These are phyloP conservation scores for Phoronis australis DNA, from an alignment of 2,888 invertebrate genomes.

Conservation along the genomic window DNA sequence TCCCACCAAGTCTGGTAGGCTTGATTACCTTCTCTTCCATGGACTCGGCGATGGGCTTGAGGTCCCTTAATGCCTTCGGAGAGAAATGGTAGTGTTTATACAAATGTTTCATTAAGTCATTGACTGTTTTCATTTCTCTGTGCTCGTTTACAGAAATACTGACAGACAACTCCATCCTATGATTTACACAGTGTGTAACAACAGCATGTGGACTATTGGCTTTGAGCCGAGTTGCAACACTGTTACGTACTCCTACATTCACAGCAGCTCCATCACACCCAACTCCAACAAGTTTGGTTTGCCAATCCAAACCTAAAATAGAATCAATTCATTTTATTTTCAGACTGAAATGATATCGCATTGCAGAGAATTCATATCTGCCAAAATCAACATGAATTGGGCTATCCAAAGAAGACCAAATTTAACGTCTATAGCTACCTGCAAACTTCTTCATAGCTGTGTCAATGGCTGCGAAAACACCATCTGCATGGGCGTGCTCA, in stretches of 20 bases:
- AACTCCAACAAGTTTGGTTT: conserved; percentile 9
- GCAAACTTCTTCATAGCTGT: neutral
- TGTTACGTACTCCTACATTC: conserved; percentile 10
- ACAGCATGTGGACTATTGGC: conserved; percentile 9
- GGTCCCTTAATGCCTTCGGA: conserved; percentile 17
- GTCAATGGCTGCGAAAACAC: conserved; percentile 11
- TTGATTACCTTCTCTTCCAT: conserved; percentile 13
- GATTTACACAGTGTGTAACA: conserved; percentile 12
- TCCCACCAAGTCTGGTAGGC: conserved; percentile 16
- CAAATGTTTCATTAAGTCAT: conserved; percentile 10
- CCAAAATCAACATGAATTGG: too few species aligned
- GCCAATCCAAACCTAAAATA: too few species aligned
- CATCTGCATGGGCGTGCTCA: conserved; percentile 11
- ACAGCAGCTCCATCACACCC: conserved; percentile 16
- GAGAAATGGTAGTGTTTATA: conserved; percentile 17
- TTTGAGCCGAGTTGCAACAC: conserved; percentile 11
- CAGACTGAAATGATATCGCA: too few species aligned
- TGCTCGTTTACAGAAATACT: conserved; percentile 14
- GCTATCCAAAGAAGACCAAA: too few species aligned
- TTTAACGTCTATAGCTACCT: too few species aligned
- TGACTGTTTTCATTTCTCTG: conserved; percentile 10
- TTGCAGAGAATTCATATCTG: too few species aligned
- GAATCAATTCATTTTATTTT: too few species aligned
- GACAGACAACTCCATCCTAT: conserved; percentile 14
- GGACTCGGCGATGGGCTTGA: conserved; percentile 12